Evolutionary conservation across 2,113 vertebrate species (phyloP).

Genomic region (Eira barbara): DNA sequence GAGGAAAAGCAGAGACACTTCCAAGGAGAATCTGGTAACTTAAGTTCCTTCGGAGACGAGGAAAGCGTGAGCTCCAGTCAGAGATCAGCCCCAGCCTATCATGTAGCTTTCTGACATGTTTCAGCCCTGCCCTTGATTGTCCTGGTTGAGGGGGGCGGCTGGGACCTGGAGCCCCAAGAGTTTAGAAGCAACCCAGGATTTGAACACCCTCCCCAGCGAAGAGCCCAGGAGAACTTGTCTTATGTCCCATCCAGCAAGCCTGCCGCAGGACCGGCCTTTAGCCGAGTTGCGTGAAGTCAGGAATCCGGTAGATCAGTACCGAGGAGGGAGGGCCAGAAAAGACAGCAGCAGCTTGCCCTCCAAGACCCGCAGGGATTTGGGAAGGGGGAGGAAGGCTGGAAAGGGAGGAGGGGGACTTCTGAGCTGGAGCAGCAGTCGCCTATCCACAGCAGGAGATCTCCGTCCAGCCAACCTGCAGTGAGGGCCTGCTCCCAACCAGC

Average conservation of each 20-base stretch:
- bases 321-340: not conserved
- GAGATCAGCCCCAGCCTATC: not conserved
- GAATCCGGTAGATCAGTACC: not conserved
- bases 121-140: not conserved
- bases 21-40: not conserved
- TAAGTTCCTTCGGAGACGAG: not conserved
- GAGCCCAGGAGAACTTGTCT: not conserved
- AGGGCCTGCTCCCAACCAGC: not conserved
- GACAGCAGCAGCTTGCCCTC: not conserved
- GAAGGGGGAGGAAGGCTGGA: not conserved
- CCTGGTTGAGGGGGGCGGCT: not conserved
- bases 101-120: not conserved
- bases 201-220: not conserved
- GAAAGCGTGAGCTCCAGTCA: not conserved
- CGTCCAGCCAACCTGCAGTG: not conserved
- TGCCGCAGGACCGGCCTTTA: not conserved
- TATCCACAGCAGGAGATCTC: not conserved
- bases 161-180: not conserved
- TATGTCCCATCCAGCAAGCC: not conserved
- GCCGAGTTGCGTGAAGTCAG: not conserved
- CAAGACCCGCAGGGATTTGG: not conserved
- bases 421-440: not conserved
- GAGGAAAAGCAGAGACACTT: not conserved
- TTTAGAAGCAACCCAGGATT: not conserved
- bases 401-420: not conserved